Evolutionary conservation across 1,140 invertebrate species (phyloP), one percentile per base, ranked within the genome.

Genomic region (Hormaphis cornu): DNA sequence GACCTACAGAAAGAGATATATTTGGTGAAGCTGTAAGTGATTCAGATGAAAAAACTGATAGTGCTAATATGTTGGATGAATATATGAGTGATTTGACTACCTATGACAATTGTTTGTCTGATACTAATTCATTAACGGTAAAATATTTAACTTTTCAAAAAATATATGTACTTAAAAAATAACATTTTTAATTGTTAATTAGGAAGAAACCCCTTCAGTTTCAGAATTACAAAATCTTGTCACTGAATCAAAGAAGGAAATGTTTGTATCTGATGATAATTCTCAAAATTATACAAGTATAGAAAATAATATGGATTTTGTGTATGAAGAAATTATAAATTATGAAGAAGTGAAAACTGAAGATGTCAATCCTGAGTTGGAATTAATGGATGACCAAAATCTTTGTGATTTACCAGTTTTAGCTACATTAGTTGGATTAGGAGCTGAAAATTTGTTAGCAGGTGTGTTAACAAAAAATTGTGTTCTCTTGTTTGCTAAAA

Each of bases 11-110:
- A 74, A 86, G 89, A 74, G 90, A 94, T 74, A 90, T 94, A 76
- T 95, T 95, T 81, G 92, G 93, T 48, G 90, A 89, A 74, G 85
- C 86, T 44, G 84, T 93, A 0, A 93, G 90, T 76, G 90, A 91
- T 74, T 91, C 89, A 48, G 85, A 86, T 73, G 83, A 86, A 72
- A 89, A 90, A 75, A 83, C 86, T 72, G 83, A 84, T 7, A 84
- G 84, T 75, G 72, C 54, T 26, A 86, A 88, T 73, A 85, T 88
- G 58, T 82, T 88, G 73, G 89, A 91, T 74, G 89, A 92, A 75
- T 89, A 93, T 73, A 88, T 83, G 52, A 89, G 89, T 72, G 82
- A 84, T 37, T 81, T 90, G 26, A 89, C 88, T 0, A 85, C 82
- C 35, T 86, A 86, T 70, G 89, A 91, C 72, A 89, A 87, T 73